Conservation (phyloP, 1,140 invertebrate genomes). For the Papilio aristodemus region DNA sequence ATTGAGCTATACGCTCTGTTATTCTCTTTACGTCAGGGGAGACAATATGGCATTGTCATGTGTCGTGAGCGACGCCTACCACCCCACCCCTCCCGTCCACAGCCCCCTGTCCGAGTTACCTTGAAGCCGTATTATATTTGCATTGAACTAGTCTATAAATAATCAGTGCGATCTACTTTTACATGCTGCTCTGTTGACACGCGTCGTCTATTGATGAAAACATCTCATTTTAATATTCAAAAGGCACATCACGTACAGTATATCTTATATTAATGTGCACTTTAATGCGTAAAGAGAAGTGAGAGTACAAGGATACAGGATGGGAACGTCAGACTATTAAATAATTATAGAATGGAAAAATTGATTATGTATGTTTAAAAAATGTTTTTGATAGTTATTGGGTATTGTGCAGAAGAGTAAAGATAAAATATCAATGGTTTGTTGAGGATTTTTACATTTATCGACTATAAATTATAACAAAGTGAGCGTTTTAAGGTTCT, state of each 20-base stretch:
- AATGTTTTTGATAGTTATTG: too few relatives aligned
- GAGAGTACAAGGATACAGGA: background rate
- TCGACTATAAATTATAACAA: too few relatives aligned
- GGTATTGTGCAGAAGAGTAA: too few relatives aligned
- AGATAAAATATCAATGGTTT: too few relatives aligned
- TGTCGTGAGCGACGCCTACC: constrained; percentile 3
- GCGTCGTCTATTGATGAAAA: background rate
- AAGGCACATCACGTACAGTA: background rate
- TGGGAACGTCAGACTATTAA: background rate
- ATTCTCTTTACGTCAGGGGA: constrained; percentile 10
- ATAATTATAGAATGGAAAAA: too few relatives aligned
- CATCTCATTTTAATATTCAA: constrained; percentile 5
- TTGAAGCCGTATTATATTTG: constrained; percentile 24
- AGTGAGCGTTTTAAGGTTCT: too few relatives aligned
- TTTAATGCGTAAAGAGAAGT: background rate
- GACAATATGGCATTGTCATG: constrained; percentile 11
- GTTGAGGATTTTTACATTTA: too few relatives aligned
- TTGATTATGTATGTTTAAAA: too few relatives aligned
- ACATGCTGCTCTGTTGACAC: background rate
- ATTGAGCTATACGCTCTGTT: background rate
- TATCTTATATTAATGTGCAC: background rate
- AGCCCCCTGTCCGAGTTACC: constrained; percentile 23
- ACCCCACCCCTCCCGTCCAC: background rate
- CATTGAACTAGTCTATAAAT: constrained; percentile 24
- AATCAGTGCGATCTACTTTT: constrained; percentile 15